Base-by-base conservation (phyloP, 2,888 invertebrate species). In the Oscheius sp. region DNA sequence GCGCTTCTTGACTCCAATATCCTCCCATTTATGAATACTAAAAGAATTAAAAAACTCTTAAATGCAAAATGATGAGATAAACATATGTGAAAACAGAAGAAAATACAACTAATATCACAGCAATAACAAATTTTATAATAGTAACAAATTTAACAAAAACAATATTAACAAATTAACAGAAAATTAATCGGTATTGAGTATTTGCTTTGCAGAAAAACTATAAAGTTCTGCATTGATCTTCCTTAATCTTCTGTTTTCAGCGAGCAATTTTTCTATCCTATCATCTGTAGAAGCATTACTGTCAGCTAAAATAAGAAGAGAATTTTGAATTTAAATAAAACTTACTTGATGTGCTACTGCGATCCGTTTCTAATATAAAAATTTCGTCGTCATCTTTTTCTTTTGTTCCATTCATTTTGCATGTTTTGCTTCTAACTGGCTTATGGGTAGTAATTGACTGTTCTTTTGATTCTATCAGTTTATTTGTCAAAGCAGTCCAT, bases 161-260 rank as follows among this genome's bases (percentile, higher is more conserved):
- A 58, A 23, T 27, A 58, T 23, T 18, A 45, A 13, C 49, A 49
- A 35, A 49, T 3, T 21, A 49, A 49, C 49, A 49, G 13, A 1
- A 95, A 93, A 27, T 41, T 55, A 55, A 9, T 55, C n/a, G 9
- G 7, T 21, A 16, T 55, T 56, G 16, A 69, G 27, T 21, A 59
- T 59, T 29, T 59, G 41, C 21, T 76, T 78, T 16, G 80, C 78
- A 12, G 77, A 76, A 55, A 81, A 82, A 23, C 75, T 77, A 52
- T 81, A 82, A 69, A 82, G 76, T 35, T 78, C 76, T 18, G 70
- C 69, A 55, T 82, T 82, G 63, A 81, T 76, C 58, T 72, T 75
- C 53, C 77, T 77, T 53, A 82, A 64, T 25, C 49, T 59, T 7
- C 55, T 69, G 35, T 74, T 78, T 56, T 82, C 82, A 23, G 53